Evolutionary conservation across 1,140 invertebrate genomes (phyloP).

Genomic region (Drosophila insularis): DNA sequence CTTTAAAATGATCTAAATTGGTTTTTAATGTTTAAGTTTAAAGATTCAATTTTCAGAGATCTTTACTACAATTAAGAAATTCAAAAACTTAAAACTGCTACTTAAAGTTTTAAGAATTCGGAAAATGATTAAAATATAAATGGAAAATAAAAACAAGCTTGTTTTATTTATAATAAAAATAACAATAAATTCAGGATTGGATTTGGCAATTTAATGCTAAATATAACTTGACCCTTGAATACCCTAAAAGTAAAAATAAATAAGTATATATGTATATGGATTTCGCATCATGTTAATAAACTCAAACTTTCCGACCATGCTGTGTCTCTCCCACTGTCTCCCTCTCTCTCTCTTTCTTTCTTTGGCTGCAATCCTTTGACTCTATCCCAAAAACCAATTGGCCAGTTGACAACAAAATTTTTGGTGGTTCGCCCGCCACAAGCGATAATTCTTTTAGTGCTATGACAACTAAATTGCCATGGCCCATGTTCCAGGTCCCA

Average conservation of each 20-base stretch:
- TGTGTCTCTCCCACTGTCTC: conserved; percentile 16
- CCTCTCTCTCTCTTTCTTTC: conserved; percentile 1
- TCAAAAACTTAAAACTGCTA: too few species aligned
- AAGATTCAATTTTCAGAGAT: too few species aligned
- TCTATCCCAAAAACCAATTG: conserved; percentile 51
- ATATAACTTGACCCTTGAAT: background rate
- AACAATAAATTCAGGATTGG: too few species aligned
- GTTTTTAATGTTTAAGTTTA: too few species aligned
- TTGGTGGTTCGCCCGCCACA: conserved; percentile 78
- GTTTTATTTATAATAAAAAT: background rate
- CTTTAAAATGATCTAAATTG: too few species aligned
- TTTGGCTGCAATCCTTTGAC: background rate
- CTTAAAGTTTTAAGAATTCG: too few species aligned
- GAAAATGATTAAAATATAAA: too few species aligned
- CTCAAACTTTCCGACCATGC: conserved; percentile 66
- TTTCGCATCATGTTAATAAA: conserved; percentile 67
- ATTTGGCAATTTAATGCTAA: background rate
- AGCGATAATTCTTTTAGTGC: conserved; percentile 77
- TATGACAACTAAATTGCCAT: conserved; percentile 81
- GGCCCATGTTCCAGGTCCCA: conserved; percentile 37
- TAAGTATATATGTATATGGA: background rate
- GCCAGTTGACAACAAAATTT: conserved; percentile 80
- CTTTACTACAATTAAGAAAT: too few species aligned
- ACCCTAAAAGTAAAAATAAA: background rate
- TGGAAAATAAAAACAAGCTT: too few species aligned